Evolutionary conservation across 2,113 vertebrate species (phyloP), one percentile per base, ranked within the genome.

Genomic region (Tetraodon nigroviridis): DNA sequence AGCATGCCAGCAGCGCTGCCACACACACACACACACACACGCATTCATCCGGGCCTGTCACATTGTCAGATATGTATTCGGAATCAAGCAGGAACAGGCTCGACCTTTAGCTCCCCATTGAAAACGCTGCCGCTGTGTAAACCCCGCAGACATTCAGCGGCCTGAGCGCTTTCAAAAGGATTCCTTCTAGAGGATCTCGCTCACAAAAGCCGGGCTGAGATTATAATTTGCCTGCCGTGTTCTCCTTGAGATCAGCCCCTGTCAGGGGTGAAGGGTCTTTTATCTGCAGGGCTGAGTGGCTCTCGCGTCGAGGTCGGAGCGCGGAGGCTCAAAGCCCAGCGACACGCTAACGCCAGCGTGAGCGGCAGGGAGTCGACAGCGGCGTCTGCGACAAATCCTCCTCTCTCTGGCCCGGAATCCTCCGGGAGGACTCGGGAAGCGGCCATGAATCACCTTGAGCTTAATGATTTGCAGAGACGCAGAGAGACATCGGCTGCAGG

Each of bases 381-480:
- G 27, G 48, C 15, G 46, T 54, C 71, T 72, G 14, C 45, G 58
- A 79, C 58, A 84, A 86, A 86, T 84, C 76, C 73, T 51, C 16
- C 55, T 32, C 61, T 79, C 66, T 79, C 73, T 77, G 64, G 15
- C 61, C 72, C 64, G 58, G 56, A 64, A 80, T 84, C 80, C 79
- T 81, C 55, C n/a, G 55, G 67, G 62, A 61, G 61, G 49, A 14
- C 53, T 55, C 44, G 8, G 27, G n/a, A 18, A 78, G 71, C 69
- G 51, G 73, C 82, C 62, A 64, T 81, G 75, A 87, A 86, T 87
- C 82, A 86, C 74, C 71, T 73, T 51, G 51, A 81, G 82, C 75
- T 87, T 87, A 89, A 90, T 87, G 75, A 88, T 88, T 87, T 74
- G 81, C 83, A 88, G 88, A 83, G 75, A 82, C 61, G 54, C 58